Evolutionary conservation across 2,113 vertebrate genomes (phyloP).

Genomic region (Austrofundulus limnaeus): DNA sequence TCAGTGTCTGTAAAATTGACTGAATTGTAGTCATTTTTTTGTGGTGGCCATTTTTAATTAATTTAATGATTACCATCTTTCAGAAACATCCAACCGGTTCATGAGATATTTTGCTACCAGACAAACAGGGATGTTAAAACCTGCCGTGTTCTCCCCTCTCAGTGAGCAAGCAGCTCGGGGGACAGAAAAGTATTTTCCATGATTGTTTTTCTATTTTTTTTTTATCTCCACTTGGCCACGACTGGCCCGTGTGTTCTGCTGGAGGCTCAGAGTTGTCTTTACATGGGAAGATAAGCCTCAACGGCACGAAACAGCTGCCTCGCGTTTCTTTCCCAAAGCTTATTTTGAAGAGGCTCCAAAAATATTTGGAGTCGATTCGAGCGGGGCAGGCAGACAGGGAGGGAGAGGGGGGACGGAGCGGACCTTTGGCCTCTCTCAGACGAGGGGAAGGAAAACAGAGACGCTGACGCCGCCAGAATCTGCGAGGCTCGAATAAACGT

Average conservation of each 20-base stretch:
- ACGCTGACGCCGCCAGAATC: conserved; percentile 58
- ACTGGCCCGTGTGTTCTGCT: too few relatives aligned
- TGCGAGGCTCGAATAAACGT: conserved; percentile 38
- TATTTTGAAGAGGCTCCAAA: conserved; percentile 70
- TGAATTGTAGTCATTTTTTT: too few relatives aligned
- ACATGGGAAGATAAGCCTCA: conserved; percentile 68
- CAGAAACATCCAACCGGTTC: too few relatives aligned
- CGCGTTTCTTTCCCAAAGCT: conserved; percentile 57
- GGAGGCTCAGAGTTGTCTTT: conserved; percentile 63
- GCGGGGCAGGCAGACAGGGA: too few relatives aligned
- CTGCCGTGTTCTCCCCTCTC: too few relatives aligned
- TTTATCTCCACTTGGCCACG: conserved; percentile 50
- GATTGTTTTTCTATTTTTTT: too few relatives aligned
- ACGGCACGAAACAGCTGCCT: conserved; percentile 72
- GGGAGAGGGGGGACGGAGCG: conserved; percentile 43
- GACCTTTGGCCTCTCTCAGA: conserved; percentile 64
- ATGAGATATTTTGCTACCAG: too few relatives aligned
- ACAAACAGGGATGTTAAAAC: too few relatives aligned
- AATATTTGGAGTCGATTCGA: conserved; percentile 65
- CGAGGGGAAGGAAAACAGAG: conserved; percentile 46
- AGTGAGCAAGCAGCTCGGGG: too few relatives aligned
- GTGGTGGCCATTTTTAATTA: too few relatives aligned
- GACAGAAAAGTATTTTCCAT: conserved; percentile 46
- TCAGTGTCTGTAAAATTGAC: too few relatives aligned
- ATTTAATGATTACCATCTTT: too few relatives aligned